Evolutionary conservation across 2,797 vertebrate species (phyloP).

Genomic region (Fundulus diaphanus): DNA sequence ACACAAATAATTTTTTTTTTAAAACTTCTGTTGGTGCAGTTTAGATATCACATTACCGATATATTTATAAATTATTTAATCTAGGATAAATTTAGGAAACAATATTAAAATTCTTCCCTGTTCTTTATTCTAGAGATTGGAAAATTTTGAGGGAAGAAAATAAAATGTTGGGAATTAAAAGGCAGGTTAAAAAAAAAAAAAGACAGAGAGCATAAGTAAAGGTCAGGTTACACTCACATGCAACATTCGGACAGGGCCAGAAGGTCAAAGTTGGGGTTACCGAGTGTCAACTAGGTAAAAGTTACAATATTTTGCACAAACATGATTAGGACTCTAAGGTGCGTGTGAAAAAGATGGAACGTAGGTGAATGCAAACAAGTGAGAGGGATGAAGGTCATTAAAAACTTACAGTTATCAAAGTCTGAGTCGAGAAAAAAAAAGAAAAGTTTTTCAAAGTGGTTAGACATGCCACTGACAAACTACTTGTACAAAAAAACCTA

Average conservation of each 20-base stretch:
- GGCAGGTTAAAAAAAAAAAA: constrained; percentile 26
- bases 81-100: not conserved
- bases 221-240: constrained; percentile 54
- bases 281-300: constrained; percentile 2
- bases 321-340: not conserved
- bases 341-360: constrained; percentile 17
- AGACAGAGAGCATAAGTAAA: constrained; percentile 24
- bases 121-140: constrained; percentile 20
- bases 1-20: not conserved
- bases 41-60: not conserved
- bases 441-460: constrained; percentile 59
- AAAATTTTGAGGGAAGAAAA: constrained; percentile 7
- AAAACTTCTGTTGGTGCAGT: not conserved
- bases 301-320: constrained; percentile 40
- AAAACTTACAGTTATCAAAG: constrained; percentile 76
- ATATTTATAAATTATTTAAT: not conserved
- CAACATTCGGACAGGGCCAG: constrained; percentile 42
- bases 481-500: constrained; percentile 11
- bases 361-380: constrained; percentile 29
- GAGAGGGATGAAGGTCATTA: not conserved
- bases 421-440: constrained; percentile 59
- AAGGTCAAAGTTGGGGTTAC: constrained; percentile 48
- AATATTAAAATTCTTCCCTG: constrained; percentile 24
- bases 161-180: not conserved
- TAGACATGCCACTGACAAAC: constrained; percentile 11